phyloP scores from a whole-genome alignment of 1,140 invertebrate genomes.

The Oncopeltus fasciatus region DNA sequence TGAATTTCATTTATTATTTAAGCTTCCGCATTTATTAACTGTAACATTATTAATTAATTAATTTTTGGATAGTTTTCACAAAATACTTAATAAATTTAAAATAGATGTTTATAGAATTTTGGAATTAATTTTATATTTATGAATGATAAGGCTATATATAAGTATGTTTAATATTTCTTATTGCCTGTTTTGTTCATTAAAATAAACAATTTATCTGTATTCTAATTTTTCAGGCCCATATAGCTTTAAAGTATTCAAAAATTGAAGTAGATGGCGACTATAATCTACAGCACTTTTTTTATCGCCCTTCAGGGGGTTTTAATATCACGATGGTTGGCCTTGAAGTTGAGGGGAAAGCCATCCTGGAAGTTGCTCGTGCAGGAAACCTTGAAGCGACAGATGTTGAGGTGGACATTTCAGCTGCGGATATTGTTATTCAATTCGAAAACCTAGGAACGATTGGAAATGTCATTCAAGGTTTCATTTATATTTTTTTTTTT shows the following conservation, averaged over 20 bases:
- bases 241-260: slow-evolving; percentile 47
- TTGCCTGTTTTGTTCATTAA: no score
- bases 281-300: slow-evolving; percentile 32
- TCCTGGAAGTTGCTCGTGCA: slow-evolving; percentile 50
- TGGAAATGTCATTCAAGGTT: slow-evolving; percentile 51
- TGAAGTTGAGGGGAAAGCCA: slow-evolving; percentile 44
- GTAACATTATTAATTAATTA: no score
- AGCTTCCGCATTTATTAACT: no score
- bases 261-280: slow-evolving; percentile 58
- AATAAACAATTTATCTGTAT: no score
- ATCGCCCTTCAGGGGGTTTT: slow-evolving; percentile 41
- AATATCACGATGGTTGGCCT: slow-evolving; percentile 55
- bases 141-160: no score
- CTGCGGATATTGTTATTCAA: slow-evolving; percentile 59
- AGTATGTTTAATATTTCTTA: no score
- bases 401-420: slow-evolving; percentile 60
- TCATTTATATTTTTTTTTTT: slow-evolving; percentile 14
- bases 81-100: no score
- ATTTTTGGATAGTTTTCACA: no score
- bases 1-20: no score
- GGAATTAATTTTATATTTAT: no score
- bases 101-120: no score
- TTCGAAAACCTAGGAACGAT: slow-evolving; percentile 53
- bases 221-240: slow-evolving; percentile 43
- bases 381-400: slow-evolving; percentile 60